Evolutionary conservation across 2,797 vertebrate species (phyloP).

Genomic region (Poeciliopsis gracilis): DNA sequence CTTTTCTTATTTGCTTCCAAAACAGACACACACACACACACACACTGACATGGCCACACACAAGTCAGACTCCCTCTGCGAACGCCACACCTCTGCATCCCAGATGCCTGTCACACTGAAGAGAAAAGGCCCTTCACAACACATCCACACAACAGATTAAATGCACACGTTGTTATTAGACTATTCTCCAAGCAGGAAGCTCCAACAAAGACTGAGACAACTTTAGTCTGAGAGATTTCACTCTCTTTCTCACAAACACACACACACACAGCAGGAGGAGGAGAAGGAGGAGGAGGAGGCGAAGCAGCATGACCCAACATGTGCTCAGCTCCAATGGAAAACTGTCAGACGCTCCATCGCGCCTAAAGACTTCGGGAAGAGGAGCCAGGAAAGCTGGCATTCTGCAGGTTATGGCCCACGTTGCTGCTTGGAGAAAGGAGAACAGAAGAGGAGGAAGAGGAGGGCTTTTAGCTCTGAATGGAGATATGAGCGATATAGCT

Average conservation of each 20-base stretch:
- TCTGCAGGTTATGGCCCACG: slow-evolving; percentile 55
- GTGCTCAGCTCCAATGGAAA: slow-evolving; percentile 61
- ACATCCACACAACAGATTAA: slow-evolving; percentile 37
- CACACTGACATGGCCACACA: slow-evolving; percentile 15
- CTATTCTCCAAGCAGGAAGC: slow-evolving; percentile 44
- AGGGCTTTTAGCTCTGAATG: slow-evolving; percentile 8
- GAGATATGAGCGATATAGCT: slow-evolving; percentile 37
- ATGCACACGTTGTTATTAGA: slow-evolving; percentile 66
- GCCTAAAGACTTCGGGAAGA: slow-evolving; percentile 63
- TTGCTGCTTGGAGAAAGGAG: slow-evolving; percentile 25
- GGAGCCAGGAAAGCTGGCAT: slow-evolving; percentile 60
- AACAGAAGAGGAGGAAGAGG: not conserved
- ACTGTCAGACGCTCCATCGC: slow-evolving; percentile 53
- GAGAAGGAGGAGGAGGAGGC: slow-evolving; percentile 22
- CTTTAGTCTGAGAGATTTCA: slow-evolving; percentile 51
- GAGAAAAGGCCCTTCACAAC: slow-evolving; percentile 37
- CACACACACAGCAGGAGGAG: slow-evolving; percentile 7
- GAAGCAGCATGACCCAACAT: slow-evolving; percentile 77
- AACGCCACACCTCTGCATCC: slow-evolving; percentile 48
- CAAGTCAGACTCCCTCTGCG: slow-evolving; percentile 25
- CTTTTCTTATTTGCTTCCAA: slow-evolving; percentile 37
- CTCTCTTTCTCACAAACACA: slow-evolving; percentile 20
- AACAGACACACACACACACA: slow-evolving; percentile 18
- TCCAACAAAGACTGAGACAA: slow-evolving; percentile 76
- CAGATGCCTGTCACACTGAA: slow-evolving; percentile 49